Evolutionary conservation across 2,888 invertebrate genomes (phyloP), one percentile per base, ranked within the genome.

Genomic region (Lepeophtheirus nordmannii): DNA sequence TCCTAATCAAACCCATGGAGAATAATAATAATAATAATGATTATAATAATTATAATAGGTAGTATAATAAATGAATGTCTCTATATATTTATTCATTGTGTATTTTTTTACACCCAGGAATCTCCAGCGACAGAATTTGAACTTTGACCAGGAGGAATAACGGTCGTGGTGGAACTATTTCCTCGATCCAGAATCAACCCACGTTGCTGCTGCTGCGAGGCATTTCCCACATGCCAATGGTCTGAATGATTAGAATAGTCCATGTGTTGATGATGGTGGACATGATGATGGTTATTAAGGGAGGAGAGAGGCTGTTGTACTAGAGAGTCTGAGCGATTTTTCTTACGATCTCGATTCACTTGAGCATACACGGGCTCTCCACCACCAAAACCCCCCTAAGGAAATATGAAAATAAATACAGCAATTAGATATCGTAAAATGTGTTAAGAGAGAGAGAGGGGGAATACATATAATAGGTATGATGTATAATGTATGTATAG

Each of bases 351-450:
- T 73, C 82, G 78, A 72, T 83, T 82, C 70, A 83, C 82, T 76
- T 82, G 82, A 71, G 83, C 83, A 74, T 83, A 83, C 65, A 82
- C 76, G 60, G 83, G 82, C 73, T 83, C 83, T 70, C 80, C 80
- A 70, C 53, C 17, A 17, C 20, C 10, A 59, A 61, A 62, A 14
- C 14, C 58, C 10, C 14, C n/a, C 17, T 62, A n/a, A 53, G n/a
- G 46, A 17, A 14, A 62, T 11, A 8, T 20, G 10, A 53, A n/a
- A 22, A 14, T 17, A 59, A 3, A 30, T 20, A 30, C 9, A 20
- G 59, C 22, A 12, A 57, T 30, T 22, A 30, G 30, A 30, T n/a
- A n/a, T n/a, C n/a, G n/a, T n/a, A n/a, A n/a, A n/a, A n/a, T n/a
- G 30, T 30, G 30, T 30, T 30, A 5, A 30, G 30, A 30, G 7